These are phyloP conservation scores for Paguma larvata DNA, from an alignment of 2,797 vertebrate species.

Conservation along the genomic window DNA sequence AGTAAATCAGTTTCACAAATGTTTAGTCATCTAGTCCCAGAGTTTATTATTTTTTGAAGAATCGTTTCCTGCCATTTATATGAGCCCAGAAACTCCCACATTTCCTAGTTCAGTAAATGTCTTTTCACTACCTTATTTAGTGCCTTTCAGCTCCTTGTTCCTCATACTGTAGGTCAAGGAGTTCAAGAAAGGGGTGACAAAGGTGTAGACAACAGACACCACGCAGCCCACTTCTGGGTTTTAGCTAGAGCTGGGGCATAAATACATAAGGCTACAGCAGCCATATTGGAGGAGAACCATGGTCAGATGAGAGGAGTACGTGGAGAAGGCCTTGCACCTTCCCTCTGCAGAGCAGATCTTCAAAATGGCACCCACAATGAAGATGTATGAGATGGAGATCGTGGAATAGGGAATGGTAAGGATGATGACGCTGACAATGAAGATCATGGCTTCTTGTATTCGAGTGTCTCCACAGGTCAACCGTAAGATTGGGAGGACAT, in stretches of 20 bases:
- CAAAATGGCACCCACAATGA: constrained; percentile 4
- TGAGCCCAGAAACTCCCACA: neutral
- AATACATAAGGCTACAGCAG: constrained; percentile 8
- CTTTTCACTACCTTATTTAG: constrained; percentile 58
- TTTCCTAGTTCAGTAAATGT: neutral
- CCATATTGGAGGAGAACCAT: constrained; percentile 56
- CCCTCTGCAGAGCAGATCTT: constrained; percentile 24
- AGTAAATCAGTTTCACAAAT: neutral
- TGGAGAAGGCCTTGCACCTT: neutral
- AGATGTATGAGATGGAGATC: constrained; percentile 5
- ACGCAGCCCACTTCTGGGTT: constrained; percentile 24
- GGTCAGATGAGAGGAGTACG: constrained; percentile 56
- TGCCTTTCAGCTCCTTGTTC: constrained; percentile 75
- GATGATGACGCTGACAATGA: neutral
- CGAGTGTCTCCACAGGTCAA: constrained; percentile 15
- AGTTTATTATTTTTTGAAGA: neutral
- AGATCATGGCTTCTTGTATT: constrained; percentile 17
- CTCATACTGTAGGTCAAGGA: constrained; percentile 76
- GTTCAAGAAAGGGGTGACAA: constrained; percentile 71
- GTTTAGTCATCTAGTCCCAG: neutral
- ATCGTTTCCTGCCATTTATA: neutral
- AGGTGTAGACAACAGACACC: constrained; percentile 62
- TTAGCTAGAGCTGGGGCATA: neutral
- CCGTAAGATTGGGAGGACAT: neutral
- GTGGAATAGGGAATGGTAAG: neutral